Conservation (phyloP, 2,888 invertebrate genomes). For the Norana najaformis region DNA sequence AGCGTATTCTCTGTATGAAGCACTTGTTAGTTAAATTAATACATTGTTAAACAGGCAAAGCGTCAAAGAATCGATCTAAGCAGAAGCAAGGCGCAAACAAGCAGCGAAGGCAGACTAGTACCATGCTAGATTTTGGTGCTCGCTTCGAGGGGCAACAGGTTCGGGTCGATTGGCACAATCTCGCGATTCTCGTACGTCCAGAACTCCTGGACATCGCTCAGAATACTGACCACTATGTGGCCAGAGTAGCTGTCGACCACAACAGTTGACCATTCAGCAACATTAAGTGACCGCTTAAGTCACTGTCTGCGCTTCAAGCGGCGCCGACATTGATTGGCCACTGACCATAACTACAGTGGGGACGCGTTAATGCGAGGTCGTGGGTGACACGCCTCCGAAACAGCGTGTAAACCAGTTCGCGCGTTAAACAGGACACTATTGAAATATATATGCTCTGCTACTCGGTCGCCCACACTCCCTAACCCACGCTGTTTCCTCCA, state of each 20-base stretch:
- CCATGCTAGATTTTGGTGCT: constrained; percentile 25
- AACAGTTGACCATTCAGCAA: background rate
- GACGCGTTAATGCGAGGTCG: too few species aligned
- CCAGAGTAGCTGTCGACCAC: constrained; percentile 77
- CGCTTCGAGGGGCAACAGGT: background rate
- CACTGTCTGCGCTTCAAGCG: background rate
- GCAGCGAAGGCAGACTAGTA: background rate
- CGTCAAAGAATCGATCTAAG: background rate
- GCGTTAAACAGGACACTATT: too few species aligned
- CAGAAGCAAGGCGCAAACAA: background rate
- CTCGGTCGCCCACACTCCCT: too few species aligned
- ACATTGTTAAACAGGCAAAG: background rate
- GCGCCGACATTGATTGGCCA: background rate
- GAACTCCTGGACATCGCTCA: constrained; percentile 92
- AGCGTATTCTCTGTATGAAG: background rate
- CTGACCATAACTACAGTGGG: background rate
- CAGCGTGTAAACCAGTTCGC: too few species aligned
- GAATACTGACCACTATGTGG: constrained; percentile 87
- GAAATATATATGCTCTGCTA: too few species aligned
- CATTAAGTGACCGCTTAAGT: background rate
- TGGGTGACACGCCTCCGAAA: too few species aligned
- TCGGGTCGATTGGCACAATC: constrained; percentile 58
- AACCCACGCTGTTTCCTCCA: too few species aligned
- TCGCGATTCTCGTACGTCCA: constrained; percentile 95
- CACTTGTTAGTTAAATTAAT: background rate